Percentiles rank a stretch among this genome's conserved stretches.
Evolutionary conservation across 2,113 vertebrate genomes (phyloP).

Genomic region (Paralichthys olivaceus): DNA sequence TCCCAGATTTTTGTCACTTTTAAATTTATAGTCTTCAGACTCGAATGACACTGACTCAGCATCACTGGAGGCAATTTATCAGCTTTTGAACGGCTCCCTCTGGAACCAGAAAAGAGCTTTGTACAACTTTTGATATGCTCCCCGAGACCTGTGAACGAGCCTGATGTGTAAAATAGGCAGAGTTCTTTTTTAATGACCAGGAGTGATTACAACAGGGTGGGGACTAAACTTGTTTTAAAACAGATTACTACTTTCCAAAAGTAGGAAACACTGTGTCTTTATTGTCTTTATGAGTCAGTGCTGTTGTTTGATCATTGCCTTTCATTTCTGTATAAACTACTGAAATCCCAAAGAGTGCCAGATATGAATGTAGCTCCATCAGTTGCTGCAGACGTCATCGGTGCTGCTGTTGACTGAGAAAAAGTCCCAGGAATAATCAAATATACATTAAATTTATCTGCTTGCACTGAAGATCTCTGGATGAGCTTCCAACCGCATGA

Average conservation of each 20-base stretch:
- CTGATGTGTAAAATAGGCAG: background rate
- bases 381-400: constrained; percentile 5
- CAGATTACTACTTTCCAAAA: background rate
- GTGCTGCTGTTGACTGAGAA: constrained; percentile 62
- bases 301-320: background rate
- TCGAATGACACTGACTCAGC: constrained; percentile 7
- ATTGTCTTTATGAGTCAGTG: background rate
- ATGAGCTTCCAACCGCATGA: constrained; percentile 66
- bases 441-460: constrained; percentile 64
- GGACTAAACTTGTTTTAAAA: background rate
- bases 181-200: constrained; percentile 4
- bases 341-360: constrained; percentile 24
- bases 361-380: constrained; percentile 19
- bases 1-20: background rate
- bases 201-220: background rate
- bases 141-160: background rate
- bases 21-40: background rate
- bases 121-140: background rate
- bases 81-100: background rate
- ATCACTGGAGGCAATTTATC: constrained; percentile 13
- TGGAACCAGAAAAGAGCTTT: background rate
- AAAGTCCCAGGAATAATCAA: constrained; percentile 64
- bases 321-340: constrained; percentile 9
- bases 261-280: background rate
- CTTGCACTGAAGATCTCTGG: constrained; percentile 25